Evolutionary conservation across 2,113 vertebrate genomes (phyloP), one percentile per base, ranked within the genome.

Genomic region (Pseudonaja textilis): DNA sequence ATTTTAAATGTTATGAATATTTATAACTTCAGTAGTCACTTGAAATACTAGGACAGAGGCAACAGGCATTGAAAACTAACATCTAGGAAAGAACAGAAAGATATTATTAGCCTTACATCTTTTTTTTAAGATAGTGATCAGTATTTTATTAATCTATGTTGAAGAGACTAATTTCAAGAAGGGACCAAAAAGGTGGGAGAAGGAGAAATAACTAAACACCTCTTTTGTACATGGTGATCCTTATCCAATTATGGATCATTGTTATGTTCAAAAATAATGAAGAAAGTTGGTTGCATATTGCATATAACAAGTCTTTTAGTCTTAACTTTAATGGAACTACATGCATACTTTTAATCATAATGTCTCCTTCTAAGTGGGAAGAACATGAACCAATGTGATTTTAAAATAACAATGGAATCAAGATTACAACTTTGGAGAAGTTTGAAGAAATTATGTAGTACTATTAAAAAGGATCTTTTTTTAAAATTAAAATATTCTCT

Each of bases 291-390:
- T n/a, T 89, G 23, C 5, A 16, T 26, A 25, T 23, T 25, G 42
- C 11, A 55, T 59, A 61, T 55, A 57, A 34, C 26, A 87, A 52
- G 14, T 54, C 2, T 87, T 87, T 29, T 87, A 26, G 86, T 3
- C 50, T 18, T 50, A 52, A 54, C 54, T 50, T 87, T 81, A 81
- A 81, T 81, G 89, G 92, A 96, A 96, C 94, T 91, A 57, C 95
- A 91, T 94, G 96, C 96, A 96, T 81, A 92, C 92, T 96, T 96
- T 95, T 93, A 92, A 94, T 95, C 29, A 0, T 61, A n/a, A 86
- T 95, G 91, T 92, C 61, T 94, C 94, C 94, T 90, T 85, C 91
- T 95, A 94, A 89, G 91, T 96, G 94, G 88, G 89, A 61, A 94
- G 87, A 39, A 16, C 5, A 26, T 14, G 18, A 42, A 52, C 5